A percentile compares a stretch with the other conserved stretches of the same genome.
Conservation (phyloP, 2,113 vertebrate genomes). For the Erythrocercus mccallii region DNA sequence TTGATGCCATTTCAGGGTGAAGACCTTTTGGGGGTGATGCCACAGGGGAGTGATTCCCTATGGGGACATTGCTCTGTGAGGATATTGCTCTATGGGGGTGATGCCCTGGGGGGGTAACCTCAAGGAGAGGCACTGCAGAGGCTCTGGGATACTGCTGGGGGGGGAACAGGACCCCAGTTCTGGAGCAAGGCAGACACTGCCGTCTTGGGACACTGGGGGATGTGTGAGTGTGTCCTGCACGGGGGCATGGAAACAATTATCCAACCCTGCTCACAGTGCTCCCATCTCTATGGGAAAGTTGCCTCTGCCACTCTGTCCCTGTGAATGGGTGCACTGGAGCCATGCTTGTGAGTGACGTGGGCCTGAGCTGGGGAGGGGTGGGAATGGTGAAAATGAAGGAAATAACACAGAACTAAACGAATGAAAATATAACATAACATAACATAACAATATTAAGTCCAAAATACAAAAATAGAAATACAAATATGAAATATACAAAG, state of each 20-base stretch:
- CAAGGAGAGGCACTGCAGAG: background rate
- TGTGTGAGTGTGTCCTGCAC: background rate
- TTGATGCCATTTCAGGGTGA: background rate
- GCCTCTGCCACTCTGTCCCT: accelerated
- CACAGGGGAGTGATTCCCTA: background rate
- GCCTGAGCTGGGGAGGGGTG: background rate
- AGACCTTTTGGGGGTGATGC: background rate
- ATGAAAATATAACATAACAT: background rate
- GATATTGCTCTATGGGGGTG: too few species aligned
- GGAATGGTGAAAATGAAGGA: background rate
- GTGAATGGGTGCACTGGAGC: accelerated
- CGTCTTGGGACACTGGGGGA: accelerated
- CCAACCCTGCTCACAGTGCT: accelerated
- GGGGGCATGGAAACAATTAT: accelerated
- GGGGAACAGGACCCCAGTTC: background rate
- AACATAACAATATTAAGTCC: background rate
- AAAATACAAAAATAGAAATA: background rate
- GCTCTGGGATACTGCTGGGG: background rate
- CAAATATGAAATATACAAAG: background rate
- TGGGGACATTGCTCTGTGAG: background rate
- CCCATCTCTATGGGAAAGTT: accelerated
- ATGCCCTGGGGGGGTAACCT: background rate
- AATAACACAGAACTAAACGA: background rate
- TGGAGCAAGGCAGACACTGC: background rate
- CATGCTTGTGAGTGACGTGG: accelerated